Evolutionary conservation across 2,797 vertebrate genomes (phyloP).

Genomic region (Galagoides demidoff): DNA sequence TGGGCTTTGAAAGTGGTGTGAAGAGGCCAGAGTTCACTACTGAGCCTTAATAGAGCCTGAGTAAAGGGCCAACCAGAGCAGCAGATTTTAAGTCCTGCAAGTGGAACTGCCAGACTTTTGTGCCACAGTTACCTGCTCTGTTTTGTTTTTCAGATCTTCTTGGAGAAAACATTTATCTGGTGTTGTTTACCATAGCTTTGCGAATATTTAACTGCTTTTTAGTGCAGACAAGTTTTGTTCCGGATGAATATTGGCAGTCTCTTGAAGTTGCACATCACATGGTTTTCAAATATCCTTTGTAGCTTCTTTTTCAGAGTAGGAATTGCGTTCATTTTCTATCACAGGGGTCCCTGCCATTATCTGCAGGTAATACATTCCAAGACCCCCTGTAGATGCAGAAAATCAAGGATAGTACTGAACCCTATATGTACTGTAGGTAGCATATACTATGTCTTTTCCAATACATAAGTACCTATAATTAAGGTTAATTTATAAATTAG

Average conservation of each 20-base stretch:
- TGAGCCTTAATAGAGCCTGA: neutral
- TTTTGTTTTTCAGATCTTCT: conserved; percentile 86
- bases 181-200: conserved; percentile 87
- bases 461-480: neutral
- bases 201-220: conserved; percentile 94
- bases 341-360: neutral
- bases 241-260: conserved; percentile 98
- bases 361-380: neutral
- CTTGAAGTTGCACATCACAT: conserved; percentile 96
- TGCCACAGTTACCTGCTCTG: conserved; percentile 30
- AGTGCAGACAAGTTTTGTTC: conserved; percentile 96
- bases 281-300: conserved; percentile 97
- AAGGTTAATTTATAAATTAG: neutral
- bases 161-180: conserved; percentile 82
- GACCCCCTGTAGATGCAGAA: neutral
- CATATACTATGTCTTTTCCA: neutral
- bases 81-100: neutral
- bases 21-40: neutral
- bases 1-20: neutral
- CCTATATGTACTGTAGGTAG: neutral
- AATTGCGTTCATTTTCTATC: neutral
- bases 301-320: neutral
- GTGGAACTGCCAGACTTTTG: neutral
- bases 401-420: neutral
- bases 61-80: neutral